These are phyloP conservation scores for Crocidura indochinensis DNA, from an alignment of 2,797 vertebrate species.

Conservation along the genomic window DNA sequence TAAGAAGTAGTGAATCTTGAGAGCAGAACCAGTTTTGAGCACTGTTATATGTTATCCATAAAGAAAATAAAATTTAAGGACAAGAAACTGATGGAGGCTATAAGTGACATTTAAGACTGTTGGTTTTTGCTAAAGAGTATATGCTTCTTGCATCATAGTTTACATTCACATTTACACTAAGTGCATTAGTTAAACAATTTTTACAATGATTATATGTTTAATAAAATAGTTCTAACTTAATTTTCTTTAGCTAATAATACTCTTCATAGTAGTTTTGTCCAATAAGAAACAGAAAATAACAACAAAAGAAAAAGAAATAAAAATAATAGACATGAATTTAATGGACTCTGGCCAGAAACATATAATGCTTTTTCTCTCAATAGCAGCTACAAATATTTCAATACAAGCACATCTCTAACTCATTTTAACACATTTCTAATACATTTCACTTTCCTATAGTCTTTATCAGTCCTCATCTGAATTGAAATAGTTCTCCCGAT, in stretches of 20 bases:
- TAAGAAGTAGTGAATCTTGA: no score
- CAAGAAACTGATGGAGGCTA: background rate
- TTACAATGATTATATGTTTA: background rate
- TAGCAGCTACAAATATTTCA: background rate
- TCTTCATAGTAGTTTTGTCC: background rate
- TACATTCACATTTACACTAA: background rate
- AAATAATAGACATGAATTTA: background rate
- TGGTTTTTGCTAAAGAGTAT: background rate
- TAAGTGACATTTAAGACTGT: background rate
- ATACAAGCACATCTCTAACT: background rate
- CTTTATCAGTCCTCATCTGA: background rate
- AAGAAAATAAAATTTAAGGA: no score
- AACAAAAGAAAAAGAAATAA: conserved; percentile 3
- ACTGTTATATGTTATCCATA: no score
- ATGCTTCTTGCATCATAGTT: background rate
- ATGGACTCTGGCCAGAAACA: background rate
- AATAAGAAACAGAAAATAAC: background rate
- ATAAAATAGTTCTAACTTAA: background rate
- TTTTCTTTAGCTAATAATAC: conserved; percentile 16
- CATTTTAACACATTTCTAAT: no score
- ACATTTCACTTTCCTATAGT: background rate
- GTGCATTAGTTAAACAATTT: background rate
- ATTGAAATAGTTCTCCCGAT: background rate
- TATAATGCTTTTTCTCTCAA: background rate
- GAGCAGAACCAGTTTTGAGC: no score